phyloP scores from a whole-genome alignment of 2,797 vertebrate genomes.

The Anas acuta region DNA sequence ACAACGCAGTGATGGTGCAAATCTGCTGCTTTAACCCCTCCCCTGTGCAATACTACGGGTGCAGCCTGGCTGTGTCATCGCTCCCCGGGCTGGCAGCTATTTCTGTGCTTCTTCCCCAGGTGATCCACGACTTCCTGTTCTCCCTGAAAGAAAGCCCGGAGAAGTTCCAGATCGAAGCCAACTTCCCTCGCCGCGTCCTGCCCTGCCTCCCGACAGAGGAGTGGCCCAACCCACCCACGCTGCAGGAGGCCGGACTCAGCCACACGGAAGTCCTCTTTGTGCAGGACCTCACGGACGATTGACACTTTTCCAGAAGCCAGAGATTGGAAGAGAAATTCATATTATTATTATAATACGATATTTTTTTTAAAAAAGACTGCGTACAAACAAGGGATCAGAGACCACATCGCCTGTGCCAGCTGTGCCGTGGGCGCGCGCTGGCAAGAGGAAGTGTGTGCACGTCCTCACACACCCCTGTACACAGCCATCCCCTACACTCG shows the following conservation, averaged over 20 bases:
- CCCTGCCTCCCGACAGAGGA: constrained; percentile 95
- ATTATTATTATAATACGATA: constrained; percentile 84
- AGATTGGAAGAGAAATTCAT: constrained; percentile 77
- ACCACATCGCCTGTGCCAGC: constrained; percentile 83
- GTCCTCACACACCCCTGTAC: neutral
- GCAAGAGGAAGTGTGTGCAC: neutral
- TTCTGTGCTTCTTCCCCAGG: constrained; percentile 77
- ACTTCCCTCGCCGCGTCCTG: constrained; percentile 95
- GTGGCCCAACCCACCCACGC: constrained; percentile 92
- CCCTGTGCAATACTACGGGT: accelerated
- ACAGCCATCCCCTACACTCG: constrained; percentile 23
- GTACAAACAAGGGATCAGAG: constrained; percentile 89
- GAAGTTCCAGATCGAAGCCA: constrained; percentile 98
- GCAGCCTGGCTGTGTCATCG: neutral
- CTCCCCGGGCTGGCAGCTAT: constrained; percentile 31
- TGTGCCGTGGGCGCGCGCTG: constrained; percentile 56
- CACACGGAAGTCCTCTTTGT: constrained; percentile 99
- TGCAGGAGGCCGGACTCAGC: constrained; percentile 97
- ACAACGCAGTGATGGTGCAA: neutral
- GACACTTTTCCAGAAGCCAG: constrained; percentile 79
- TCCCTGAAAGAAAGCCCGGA: constrained; percentile 99
- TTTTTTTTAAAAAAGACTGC: constrained; percentile 90
- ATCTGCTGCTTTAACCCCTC: neutral
- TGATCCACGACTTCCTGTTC: constrained; percentile 98
- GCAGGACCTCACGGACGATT: constrained; percentile 99